Evolutionary conservation across 2,113 vertebrate species (phyloP), one percentile per base, ranked within the genome.

Genomic region (Menidia beryllina): DNA sequence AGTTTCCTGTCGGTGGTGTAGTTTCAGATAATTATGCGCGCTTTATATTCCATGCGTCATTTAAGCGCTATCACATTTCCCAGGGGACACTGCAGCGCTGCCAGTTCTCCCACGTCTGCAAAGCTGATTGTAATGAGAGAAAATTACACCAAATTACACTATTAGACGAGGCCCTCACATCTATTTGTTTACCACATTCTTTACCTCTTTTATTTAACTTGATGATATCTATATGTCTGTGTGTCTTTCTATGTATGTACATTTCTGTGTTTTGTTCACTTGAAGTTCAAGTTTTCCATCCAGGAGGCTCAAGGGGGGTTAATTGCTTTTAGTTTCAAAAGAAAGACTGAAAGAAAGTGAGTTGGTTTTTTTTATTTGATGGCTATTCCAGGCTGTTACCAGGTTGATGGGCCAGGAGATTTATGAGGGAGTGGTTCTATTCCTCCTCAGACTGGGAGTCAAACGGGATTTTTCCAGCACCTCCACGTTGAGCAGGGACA

Each of bases 371-470:
- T 75, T 39, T 56, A 83, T 51, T 39, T 86, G 84, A 89, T 91
- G 63, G 66, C 19, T 85, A 66, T 86, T 86, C 81, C 89, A 89
- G 91, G 61, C 77, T 69, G 27, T 36, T 21, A 68, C 59, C 75
- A 77, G 54, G 75, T 66, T 69, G 56, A 82, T 62, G 75, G 79
- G 77, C 57, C 68, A 48, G 30, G 78, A 82, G 66, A 85, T 90
- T 91, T 85, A 86, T 73, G 86, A 84, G 71, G 73, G 71, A 79
- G 69, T 65, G 12, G 45, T 56, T 76, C 14, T 20, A 48, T 87
- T 71, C 69, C 65, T 76, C 19, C 45, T 69, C 43, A 1, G 25
- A 55, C 65, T 82, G 78, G 51, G 69, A 65, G 48, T 84, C 59
- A 61, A 71, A 80, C 30, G 79, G 57, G 52, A 38, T 72, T 67